phyloP scores from a whole-genome alignment of 2,888 invertebrate genomes.

The Apotomis capreana region DNA sequence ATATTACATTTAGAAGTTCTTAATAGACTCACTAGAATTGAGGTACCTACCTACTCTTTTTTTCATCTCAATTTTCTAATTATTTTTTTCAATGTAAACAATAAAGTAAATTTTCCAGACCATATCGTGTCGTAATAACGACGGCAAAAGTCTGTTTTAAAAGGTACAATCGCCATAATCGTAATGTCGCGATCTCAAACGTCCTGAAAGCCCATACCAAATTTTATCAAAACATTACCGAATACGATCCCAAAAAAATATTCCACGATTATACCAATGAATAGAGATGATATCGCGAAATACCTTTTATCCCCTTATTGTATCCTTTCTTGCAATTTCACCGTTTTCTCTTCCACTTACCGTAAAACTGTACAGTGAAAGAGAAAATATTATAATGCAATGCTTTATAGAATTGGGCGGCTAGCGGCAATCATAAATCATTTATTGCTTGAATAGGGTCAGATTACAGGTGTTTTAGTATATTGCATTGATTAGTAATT shows the following conservation, averaged over 20 bases:
- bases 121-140: slow-evolving; percentile 10
- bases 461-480: no score
- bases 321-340: slow-evolving; percentile 60
- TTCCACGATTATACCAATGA: slow-evolving; percentile 59
- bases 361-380: slow-evolving; percentile 55
- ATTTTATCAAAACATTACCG: slow-evolving; percentile 28
- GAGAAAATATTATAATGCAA: slow-evolving; percentile 48
- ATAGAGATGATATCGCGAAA: slow-evolving; percentile 64
- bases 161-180: neutral
- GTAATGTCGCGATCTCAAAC: neutral
- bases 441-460: no score
- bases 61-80: slow-evolving; percentile 12
- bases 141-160: neutral
- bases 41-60: no score
- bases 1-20: slow-evolving; percentile 20
- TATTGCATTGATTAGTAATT: no score
- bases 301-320: slow-evolving; percentile 61
- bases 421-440: neutral
- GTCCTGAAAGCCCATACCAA: slow-evolving; percentile 13
- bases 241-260: slow-evolving; percentile 45
- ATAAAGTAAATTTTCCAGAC: slow-evolving; percentile 25
- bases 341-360: slow-evolving; percentile 56
- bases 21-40: slow-evolving; percentile 22
- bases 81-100: no score
- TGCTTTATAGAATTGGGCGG: slow-evolving; percentile 19